Conservation (phyloP, 2,797 vertebrate genomes). For the Semotilus atromaculatus region DNA sequence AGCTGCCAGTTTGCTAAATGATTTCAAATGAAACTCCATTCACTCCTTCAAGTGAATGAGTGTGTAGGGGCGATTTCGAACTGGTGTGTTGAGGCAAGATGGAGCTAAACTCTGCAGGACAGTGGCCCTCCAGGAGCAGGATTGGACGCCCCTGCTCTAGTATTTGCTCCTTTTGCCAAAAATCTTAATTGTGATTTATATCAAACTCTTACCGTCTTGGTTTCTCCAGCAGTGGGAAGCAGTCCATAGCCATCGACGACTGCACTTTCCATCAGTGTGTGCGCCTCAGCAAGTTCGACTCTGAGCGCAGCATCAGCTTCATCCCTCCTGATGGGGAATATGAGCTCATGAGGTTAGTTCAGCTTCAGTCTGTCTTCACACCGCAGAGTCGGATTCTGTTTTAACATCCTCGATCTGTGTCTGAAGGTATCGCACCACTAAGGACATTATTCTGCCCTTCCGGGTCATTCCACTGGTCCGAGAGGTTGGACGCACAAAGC, state of each 20-base stretch:
- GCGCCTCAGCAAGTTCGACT: constrained; percentile 97
- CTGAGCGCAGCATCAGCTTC: constrained; percentile 99
- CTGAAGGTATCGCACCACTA: constrained; percentile 96
- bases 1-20: no score
- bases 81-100: no score
- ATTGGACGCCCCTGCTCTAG: neutral
- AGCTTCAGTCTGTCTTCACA: neutral
- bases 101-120: neutral
- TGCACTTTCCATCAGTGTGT: constrained; percentile 87
- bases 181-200: neutral
- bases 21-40: neutral
- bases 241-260: constrained; percentile 88
- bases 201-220: neutral
- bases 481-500: constrained; percentile 96
- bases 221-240: constrained; percentile 86
- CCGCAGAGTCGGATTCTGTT: neutral
- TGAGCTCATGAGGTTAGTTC: constrained; percentile 94
- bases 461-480: constrained; percentile 96
- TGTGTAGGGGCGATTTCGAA: no score
- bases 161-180: neutral
- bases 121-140: neutral
- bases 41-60: no score
- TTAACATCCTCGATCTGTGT: neutral
- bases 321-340: constrained; percentile 99
- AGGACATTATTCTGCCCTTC: constrained; percentile 99